These are phyloP conservation scores for Anthoscopus minutus DNA, from an alignment of 2,113 vertebrate species.

Conservation along the genomic window DNA sequence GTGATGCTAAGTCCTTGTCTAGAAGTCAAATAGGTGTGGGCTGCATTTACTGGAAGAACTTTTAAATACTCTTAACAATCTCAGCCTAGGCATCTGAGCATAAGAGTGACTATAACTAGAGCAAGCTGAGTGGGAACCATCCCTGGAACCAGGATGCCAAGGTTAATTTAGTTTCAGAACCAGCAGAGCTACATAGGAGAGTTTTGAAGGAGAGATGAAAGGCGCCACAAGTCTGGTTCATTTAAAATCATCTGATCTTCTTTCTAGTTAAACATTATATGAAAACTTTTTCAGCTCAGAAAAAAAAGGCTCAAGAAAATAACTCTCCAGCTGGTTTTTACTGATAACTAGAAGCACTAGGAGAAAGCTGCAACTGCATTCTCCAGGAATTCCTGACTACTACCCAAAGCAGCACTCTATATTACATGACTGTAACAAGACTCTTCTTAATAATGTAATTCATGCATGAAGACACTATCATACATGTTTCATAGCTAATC, in stretches of 20 bases:
- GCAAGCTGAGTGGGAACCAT: neutral
- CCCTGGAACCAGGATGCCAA: neutral
- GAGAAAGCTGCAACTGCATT: slow-evolving; percentile 9
- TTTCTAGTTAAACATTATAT: slow-evolving; percentile 25
- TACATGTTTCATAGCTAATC: neutral
- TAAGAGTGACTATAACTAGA: neutral
- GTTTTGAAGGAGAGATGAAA: slow-evolving; percentile 37
- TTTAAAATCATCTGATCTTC: slow-evolving; percentile 15
- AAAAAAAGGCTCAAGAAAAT: slow-evolving; percentile 24
- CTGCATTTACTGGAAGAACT: neutral
- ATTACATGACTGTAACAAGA: slow-evolving; percentile 4
- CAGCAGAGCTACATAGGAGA: neutral
- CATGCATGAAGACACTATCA: neutral
- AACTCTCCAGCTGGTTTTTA: slow-evolving; percentile 14
- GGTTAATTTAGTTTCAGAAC: neutral
- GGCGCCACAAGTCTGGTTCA: neutral
- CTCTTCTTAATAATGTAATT: slow-evolving; percentile 17
- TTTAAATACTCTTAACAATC: neutral
- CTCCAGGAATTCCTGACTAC: slow-evolving; percentile 38
- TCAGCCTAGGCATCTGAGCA: neutral
- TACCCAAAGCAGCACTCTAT: neutral
- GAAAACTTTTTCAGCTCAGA: neutral
- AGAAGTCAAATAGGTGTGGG: neutral
- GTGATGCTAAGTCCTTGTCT: accelerated
- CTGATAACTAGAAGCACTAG: slow-evolving; percentile 48